Percentiles rank a stretch among this genome's conserved stretches.
These are phyloP conservation scores for Rhyzopertha dominica DNA, from an alignment of 1,140 invertebrate species.

Conservation along the genomic window DNA sequence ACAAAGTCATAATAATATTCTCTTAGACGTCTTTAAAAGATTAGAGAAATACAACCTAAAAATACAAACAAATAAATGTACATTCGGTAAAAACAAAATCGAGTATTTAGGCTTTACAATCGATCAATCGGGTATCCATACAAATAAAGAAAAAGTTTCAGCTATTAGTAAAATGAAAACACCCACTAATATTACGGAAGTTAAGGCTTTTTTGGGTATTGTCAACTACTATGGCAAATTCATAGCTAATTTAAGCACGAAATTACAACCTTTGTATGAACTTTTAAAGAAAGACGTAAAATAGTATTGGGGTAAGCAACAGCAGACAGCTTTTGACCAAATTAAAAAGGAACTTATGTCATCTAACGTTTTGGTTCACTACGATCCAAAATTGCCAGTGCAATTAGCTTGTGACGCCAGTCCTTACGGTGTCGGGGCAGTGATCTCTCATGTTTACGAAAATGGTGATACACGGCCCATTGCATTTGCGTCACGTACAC, in stretches of 20 bases:
- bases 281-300: conserved; percentile 37
- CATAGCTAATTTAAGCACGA: conserved; percentile 39
- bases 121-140: conserved; percentile 35
- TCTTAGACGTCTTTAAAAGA: conserved; percentile 14
- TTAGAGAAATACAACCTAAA: conserved; percentile 26
- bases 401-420: conserved; percentile 37
- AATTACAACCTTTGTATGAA: conserved; percentile 40
- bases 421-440: conserved; percentile 40
- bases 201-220: conserved; percentile 43
- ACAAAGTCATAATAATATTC: conserved; percentile 25
- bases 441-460: conserved; percentile 34
- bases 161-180: conserved; percentile 32
- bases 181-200: conserved; percentile 35
- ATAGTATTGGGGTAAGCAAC: conserved; percentile 38
- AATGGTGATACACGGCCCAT: conserved; percentile 35
- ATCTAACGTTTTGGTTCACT: conserved; percentile 31
- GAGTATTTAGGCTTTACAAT: conserved; percentile 44
- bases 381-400: conserved; percentile 30
- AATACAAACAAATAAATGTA: conserved; percentile 33
- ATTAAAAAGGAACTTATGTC: conserved; percentile 33
- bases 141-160: conserved; percentile 41
- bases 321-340: conserved; percentile 33
- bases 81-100: conserved; percentile 29
- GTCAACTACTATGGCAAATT: conserved; percentile 44
- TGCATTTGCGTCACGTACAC: conserved; percentile 32